Base-by-base conservation (phyloP, 2,113 vertebrate species). In the Polypterus senegalus region DNA sequence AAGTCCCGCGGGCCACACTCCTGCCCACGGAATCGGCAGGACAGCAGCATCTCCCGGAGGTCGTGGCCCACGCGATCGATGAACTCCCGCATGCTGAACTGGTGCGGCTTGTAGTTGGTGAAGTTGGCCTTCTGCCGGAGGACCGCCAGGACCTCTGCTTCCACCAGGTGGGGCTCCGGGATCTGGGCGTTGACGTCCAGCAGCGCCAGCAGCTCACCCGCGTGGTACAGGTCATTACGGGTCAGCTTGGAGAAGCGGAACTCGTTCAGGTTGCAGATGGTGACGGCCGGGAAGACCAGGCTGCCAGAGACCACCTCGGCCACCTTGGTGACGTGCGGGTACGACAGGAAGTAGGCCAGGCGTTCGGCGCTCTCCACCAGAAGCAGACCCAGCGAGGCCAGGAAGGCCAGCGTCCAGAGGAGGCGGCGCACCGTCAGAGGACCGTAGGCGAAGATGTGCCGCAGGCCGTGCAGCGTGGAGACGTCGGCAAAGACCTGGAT, bases 41-140 rank as follows among this genome's bases (percentile, higher is more conserved):
- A 97, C 8, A 98, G 88, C 90, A 98, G 91, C 97, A 99, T 99
- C 70, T 99, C 95, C 74, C 89, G 87, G 64, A 99, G 85, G 77
- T 97, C 93, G 0, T 99, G 97, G 64, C 97, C 97, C 48, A 96
- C 92, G 0, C 97, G 81, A 0, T 94, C 92, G 27, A 91, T 79
- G 80, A 99, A 99, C 83, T 99, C 97, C 69, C 84, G 87, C 95
- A 99, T 99, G 85, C 87, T 92, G 84, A 99, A 99, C 49, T 88
- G 79, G 68, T 90, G 93, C 47, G 97, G 93, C 64, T 84, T 90
- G 71, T 97, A 97, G 69, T 91, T 85, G 9, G 87, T 93, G 76
- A 99, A 99, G 83, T 97, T 93, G 74, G 94, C 79, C 66, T 86
- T 91, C 65, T 95, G 90, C 56, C 77, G 76, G 44, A 99, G 87